Evolutionary conservation across 2,888 invertebrate genomes (phyloP).

Genomic region (Callyntrura guangdongensis): DNA sequence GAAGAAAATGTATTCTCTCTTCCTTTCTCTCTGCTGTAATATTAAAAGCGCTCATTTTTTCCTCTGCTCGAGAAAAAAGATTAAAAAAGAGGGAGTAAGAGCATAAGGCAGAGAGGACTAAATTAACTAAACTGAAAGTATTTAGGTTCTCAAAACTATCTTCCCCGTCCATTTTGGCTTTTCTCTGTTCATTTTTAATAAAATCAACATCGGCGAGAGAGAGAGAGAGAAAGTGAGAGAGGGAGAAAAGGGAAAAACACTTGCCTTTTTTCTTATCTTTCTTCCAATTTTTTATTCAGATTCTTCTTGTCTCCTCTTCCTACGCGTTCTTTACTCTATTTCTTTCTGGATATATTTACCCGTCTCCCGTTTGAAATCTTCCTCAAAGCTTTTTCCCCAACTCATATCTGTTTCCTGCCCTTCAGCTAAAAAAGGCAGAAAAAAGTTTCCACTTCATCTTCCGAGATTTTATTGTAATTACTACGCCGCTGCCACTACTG

Average conservation of each 20-base stretch:
- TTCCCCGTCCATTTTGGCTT: neutral
- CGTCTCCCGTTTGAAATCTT: neutral
- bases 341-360: neutral
- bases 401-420: constrained; percentile 5
- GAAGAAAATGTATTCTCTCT: neutral
- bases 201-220: constrained; percentile 59
- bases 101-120: constrained; percentile 10
- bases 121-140: constrained; percentile 58
- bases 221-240: too few relatives aligned
- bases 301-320: neutral
- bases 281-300: neutral
- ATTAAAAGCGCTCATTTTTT: constrained; percentile 33
- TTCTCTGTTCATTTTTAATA: constrained; percentile 50
- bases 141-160: constrained; percentile 6
- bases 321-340: neutral
- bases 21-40: neutral
- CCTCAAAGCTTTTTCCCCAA: constrained; percentile 18
- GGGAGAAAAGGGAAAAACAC: neutral
- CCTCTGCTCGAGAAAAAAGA: constrained; percentile 40
- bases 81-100: constrained; percentile 44
- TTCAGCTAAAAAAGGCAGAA: neutral
- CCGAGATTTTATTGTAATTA: constrained; percentile 75
- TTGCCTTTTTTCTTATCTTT: neutral
- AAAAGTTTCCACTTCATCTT: constrained; percentile 76
- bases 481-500: neutral